Conservation (phyloP, 2,797 vertebrate species). For the Scolopax bukidnonensis region DNA sequence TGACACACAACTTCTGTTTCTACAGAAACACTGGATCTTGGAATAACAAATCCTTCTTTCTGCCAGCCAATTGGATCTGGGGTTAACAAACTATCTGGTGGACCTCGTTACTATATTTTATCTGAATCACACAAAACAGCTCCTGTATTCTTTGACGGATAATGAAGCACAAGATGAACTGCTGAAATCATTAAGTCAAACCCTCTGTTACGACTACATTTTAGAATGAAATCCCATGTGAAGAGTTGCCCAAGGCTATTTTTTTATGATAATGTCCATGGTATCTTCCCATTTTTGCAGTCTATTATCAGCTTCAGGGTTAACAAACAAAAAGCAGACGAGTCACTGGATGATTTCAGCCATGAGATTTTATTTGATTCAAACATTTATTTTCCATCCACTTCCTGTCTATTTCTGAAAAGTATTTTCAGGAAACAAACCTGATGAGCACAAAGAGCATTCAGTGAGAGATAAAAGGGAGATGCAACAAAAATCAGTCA, state of each 20-base stretch:
- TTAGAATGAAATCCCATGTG: neutral
- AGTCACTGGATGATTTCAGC: neutral
- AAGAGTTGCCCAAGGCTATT: neutral
- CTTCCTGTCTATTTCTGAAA: conserved; percentile 21
- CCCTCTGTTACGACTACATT: neutral
- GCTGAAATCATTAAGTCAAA: neutral
- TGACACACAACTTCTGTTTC: neutral
- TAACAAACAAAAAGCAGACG: conserved; percentile 20
- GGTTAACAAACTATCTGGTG: neutral
- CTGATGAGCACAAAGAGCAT: conserved; percentile 16
- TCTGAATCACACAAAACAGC: neutral
- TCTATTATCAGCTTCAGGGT: neutral
- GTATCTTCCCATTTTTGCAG: neutral
- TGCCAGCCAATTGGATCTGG: neutral
- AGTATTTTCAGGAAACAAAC: conserved; percentile 25
- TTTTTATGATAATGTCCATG: neutral
- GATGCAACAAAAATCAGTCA: neutral
- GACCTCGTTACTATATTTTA: neutral
- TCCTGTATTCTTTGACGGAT: neutral
- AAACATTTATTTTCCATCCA: neutral
- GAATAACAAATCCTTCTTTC: neutral
- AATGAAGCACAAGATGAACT: neutral
- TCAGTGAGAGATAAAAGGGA: neutral
- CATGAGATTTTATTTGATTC: conserved; percentile 35
- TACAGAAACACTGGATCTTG: neutral